phyloP scores from a whole-genome alignment of 2,888 invertebrate genomes.

The Dorcus parallelipipedus region DNA sequence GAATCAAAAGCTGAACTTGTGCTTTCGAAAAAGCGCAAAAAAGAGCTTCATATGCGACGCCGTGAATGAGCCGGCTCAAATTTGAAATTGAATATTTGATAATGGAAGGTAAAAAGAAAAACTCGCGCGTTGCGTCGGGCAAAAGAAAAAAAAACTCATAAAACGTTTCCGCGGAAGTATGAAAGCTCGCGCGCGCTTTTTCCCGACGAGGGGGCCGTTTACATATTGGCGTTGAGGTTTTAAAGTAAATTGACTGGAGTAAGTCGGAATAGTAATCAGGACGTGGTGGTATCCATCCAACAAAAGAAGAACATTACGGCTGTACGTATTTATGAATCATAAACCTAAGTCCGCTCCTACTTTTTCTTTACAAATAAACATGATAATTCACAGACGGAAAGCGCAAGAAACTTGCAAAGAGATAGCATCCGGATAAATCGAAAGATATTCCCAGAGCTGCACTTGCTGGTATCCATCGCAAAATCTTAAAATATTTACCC shows the following conservation, averaged over 20 bases:
- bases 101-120: conserved; percentile 16
- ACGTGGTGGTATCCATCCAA: too few relatives aligned
- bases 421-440: too few relatives aligned
- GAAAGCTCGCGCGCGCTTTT: conserved; percentile 28
- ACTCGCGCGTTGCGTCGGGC: too few relatives aligned
- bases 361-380: too few relatives aligned
- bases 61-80: conserved; percentile 19
- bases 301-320: conserved; percentile 1
- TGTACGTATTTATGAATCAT: too few relatives aligned
- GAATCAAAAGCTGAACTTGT: conserved; percentile 26
- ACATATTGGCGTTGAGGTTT: conserved; percentile 35
- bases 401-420: too few relatives aligned
- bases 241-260: conserved; percentile 33
- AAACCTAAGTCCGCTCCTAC: too few relatives aligned
- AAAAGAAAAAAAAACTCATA: conserved; percentile 24
- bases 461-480: too few relatives aligned
- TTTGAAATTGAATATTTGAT: conserved; percentile 32
- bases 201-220: conserved; percentile 29
- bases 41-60: conserved; percentile 23
- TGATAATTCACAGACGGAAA: too few relatives aligned
- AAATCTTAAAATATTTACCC: background rate
- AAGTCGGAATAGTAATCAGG: conserved; percentile 22
- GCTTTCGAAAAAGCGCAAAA: conserved; percentile 13
- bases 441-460: too few relatives aligned
- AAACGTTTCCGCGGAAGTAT: conserved; percentile 25